Evolutionary conservation across 2,888 invertebrate species (phyloP).

Genomic region (Stomorhina lunata): DNA sequence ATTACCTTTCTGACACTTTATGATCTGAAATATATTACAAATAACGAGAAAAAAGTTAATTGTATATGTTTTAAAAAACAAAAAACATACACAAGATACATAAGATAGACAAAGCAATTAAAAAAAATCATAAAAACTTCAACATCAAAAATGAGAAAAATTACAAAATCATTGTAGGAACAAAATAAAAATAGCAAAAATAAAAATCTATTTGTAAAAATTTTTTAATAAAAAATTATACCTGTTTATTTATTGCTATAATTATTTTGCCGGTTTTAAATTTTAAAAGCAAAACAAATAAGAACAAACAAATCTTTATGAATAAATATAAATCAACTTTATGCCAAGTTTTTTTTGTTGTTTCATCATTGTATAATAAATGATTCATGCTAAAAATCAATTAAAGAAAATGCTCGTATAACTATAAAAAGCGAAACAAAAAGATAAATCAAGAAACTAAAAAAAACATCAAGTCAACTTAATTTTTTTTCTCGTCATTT

Average conservation of each 20-base stretch:
- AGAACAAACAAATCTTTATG: not conserved
- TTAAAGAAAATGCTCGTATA: slow-evolving; percentile 36
- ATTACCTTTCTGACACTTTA: not conserved
- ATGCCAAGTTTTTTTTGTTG: not conserved
- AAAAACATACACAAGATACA: not conserved
- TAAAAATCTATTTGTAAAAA: slow-evolving; percentile 13
- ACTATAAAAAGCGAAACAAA: slow-evolving; percentile 3
- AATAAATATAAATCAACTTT: not conserved
- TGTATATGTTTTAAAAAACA: not conserved
- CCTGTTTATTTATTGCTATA: slow-evolving; percentile 6
- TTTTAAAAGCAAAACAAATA: not conserved
- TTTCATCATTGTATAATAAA: slow-evolving; percentile 38
- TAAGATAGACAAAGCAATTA: not conserved
- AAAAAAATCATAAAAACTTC: slow-evolving; percentile 9
- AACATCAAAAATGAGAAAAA: not conserved
- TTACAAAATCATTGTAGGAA: not conserved
- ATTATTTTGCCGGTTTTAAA: not conserved
- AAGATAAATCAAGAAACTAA: not conserved
- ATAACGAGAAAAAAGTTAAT: not conserved
- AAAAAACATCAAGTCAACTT: slow-evolving; percentile 3
- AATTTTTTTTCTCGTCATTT: not conserved
- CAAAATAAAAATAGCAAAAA: not conserved
- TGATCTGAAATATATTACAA: not conserved
- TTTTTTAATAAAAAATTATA: too few species aligned
- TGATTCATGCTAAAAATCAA: slow-evolving; percentile 62